A percentile compares a stretch with the other conserved stretches of the same genome.
phyloP scores from a whole-genome alignment of 2,113 vertebrate genomes.

The Percopsis transmontana region DNA sequence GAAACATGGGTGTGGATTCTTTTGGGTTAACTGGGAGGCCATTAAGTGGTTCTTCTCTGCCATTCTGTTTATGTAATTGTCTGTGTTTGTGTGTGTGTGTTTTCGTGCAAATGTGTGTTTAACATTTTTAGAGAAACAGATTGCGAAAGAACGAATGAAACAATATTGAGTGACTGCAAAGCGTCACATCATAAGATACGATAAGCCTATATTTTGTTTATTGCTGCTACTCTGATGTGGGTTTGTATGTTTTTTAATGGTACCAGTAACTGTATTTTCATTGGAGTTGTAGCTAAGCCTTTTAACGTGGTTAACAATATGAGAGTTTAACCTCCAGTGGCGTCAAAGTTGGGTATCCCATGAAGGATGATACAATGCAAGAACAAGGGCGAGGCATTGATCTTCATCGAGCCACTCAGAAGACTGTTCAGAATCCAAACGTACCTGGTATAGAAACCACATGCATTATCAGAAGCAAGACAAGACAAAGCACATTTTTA shows the following conservation, averaged over 20 bases:
- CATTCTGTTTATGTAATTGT: constrained; percentile 41
- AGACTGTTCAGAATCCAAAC: constrained; percentile 93
- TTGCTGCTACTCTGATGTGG: constrained; percentile 59
- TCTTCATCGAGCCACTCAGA: constrained; percentile 91
- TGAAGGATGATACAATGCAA: constrained; percentile 91
- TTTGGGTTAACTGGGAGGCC: constrained; percentile 40
- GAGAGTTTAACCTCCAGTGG: constrained; percentile 79
- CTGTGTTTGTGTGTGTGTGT: constrained; percentile 31
- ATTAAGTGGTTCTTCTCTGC: constrained; percentile 29
- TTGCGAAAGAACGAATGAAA: constrained; percentile 4
- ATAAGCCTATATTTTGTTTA: constrained; percentile 58
- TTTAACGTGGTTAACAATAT: constrained; percentile 36
- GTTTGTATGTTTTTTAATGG: constrained; percentile 34
- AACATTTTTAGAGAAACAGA: constrained; percentile 33
- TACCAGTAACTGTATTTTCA: constrained; percentile 25
- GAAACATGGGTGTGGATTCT: constrained; percentile 39
- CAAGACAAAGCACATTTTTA: not conserved
- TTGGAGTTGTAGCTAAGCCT: constrained; percentile 31
- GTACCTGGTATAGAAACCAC: constrained; percentile 77
- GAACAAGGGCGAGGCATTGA: constrained; percentile 89
- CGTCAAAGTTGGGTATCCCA: constrained; percentile 87
- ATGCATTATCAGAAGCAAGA: not conserved
- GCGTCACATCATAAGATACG: not conserved
- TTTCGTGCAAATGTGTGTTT: constrained; percentile 28
- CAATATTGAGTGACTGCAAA: not conserved